Percentiles rank a stretch among this genome's conserved stretches.
These are phyloP conservation scores for Hapalemur alaotrensis DNA, from an alignment of 2,797 vertebrate species.

Conservation along the genomic window DNA sequence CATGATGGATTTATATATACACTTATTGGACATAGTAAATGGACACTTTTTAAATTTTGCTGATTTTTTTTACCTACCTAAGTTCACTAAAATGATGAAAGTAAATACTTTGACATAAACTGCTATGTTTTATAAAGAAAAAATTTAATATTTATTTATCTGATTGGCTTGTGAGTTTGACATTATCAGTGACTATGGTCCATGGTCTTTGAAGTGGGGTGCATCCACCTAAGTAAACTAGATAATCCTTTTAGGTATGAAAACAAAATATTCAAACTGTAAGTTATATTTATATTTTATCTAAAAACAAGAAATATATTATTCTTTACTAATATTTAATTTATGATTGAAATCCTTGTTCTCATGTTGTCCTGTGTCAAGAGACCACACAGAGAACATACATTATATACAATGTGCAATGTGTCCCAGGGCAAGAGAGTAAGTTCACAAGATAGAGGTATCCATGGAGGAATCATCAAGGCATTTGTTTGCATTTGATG, in stretches of 20 bases:
- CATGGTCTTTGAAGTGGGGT: neutral
- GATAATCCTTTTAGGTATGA: neutral
- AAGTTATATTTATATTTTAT: neutral
- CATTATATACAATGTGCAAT: rapidly evolving
- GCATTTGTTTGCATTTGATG: neutral
- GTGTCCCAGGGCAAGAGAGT: neutral
- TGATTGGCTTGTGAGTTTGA: neutral
- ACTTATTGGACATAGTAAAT: neutral
- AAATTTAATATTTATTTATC: neutral
- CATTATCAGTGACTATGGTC: rapidly evolving
- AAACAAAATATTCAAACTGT: neutral
- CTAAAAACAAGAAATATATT: neutral
- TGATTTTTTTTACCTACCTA: neutral
- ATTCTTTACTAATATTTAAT: neutral
- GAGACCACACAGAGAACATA: neutral
- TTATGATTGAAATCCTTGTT: neutral
- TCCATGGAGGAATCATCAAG: neutral
- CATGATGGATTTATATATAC: neutral
- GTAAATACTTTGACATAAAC: neutral
- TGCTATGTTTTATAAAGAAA: neutral
- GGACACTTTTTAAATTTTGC: neutral
- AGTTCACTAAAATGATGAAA: neutral
- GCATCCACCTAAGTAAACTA: neutral
- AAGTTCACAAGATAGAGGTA: neutral
- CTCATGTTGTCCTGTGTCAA: neutral